Percentiles rank a stretch among this genome's conserved stretches.
These are phyloP conservation scores for Nycticryphes semicollaris DNA, from an alignment of 2,113 vertebrate species.

Conservation along the genomic window DNA sequence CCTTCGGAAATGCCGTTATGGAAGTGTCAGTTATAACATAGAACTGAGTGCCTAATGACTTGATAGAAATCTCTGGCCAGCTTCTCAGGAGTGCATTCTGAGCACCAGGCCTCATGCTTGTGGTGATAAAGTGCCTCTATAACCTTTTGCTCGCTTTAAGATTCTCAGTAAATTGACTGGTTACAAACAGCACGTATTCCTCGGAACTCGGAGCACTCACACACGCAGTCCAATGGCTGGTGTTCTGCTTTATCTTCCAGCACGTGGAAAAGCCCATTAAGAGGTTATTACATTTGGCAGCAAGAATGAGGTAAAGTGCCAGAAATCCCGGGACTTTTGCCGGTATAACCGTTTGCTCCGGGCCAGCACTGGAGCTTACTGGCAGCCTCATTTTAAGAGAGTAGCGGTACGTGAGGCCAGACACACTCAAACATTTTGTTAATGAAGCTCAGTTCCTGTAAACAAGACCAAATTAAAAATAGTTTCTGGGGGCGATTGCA, in stretches of 20 bases:
- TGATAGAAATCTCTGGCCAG: background rate
- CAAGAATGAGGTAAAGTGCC: background rate
- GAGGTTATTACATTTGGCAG: conserved; percentile 39
- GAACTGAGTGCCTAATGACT: background rate
- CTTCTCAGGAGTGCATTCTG: background rate
- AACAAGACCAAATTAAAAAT: conserved; percentile 37
- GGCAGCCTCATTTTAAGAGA: background rate
- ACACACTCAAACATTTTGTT: conserved; percentile 1
- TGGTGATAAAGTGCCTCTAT: background rate
- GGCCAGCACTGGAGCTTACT: background rate
- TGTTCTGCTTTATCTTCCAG: background rate
- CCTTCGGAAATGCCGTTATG: background rate
- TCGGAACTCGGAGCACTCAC: background rate
- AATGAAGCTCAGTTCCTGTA: conserved; percentile 52
- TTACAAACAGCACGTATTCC: conserved; percentile 4
- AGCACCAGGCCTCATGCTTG: background rate
- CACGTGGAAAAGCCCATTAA: conserved; percentile 35
- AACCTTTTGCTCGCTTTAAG: background rate
- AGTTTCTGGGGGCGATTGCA: background rate
- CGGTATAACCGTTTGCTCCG: background rate
- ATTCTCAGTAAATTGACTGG: background rate
- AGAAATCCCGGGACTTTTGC: background rate
- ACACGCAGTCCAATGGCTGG: background rate
- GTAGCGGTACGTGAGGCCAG: conserved; percentile 48
- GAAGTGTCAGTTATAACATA: background rate